Conservation (phyloP, 2,113 vertebrate genomes). For the Anhinga rufa region DNA sequence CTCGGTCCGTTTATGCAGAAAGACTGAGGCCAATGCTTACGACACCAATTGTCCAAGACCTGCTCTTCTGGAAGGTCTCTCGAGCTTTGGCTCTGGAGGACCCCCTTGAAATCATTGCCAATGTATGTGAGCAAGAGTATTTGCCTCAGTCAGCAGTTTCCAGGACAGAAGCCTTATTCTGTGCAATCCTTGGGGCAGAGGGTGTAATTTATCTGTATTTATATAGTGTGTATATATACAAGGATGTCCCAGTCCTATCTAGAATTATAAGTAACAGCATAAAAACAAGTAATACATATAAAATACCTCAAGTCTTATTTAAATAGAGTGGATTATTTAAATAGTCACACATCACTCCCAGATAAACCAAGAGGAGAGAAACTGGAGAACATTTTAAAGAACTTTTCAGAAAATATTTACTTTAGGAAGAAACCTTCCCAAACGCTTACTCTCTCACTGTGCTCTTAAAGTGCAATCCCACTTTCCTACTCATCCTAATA, state of each 20-base stretch:
- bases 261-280: neutral
- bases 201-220: neutral
- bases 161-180: neutral
- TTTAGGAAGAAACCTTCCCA: neutral
- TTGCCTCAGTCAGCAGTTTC: neutral
- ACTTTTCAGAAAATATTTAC: neutral
- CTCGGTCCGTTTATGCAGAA: neutral
- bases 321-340: neutral
- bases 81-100: neutral
- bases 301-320: neutral
- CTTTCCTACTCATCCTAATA: neutral
- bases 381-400: neutral
- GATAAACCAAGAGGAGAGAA: neutral
- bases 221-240: neutral
- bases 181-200: neutral
- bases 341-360: neutral
- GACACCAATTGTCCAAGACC: neutral
- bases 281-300: neutral
- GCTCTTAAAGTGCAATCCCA: neutral
- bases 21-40: neutral
- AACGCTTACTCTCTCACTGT: neutral
- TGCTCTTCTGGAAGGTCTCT: neutral
- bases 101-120: neutral
- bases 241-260: neutral
- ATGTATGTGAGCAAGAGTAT: neutral